Base-by-base conservation (phyloP, 2,888 invertebrate genomes). In the Netelia virgata region DNA sequence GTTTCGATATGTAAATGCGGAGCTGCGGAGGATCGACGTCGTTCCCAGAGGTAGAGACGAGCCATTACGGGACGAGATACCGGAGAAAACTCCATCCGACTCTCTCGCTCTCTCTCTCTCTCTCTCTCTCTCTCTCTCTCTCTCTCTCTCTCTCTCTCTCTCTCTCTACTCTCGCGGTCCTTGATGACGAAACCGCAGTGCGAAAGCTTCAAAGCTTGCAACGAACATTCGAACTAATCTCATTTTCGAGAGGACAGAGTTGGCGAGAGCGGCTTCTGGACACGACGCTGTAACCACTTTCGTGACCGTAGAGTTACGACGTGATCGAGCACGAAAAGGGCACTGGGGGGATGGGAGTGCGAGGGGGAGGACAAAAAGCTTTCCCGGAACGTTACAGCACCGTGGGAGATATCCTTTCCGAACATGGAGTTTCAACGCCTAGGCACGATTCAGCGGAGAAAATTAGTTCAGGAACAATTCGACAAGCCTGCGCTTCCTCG, bases 191-290 rank as follows among this genome's bases (percentile, higher is more conserved):
- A 11, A 72, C 61, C 70, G n/a, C 68, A 77, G 28, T 2, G 66
- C 53, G 53, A 66, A 68, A 5, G 47, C 36, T 69, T 69, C 53
- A 47, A 73, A 81, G 82, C 73, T 88, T 88, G 88, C 87, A 89
- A 88, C 87, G 82, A 88, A 84, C 87, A 85, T 85, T 81, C 86
- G 76, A 91, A 91, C 91, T 91, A 91, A 91, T 91, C 91, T 91
- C 90, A 90, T 91, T 91, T 87, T 85, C 82, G 57, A 76, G 80
- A 66, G 36, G 81, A 57, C 50, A 68, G 18, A 57, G 10, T 50
- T 10, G 73, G 1, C 8, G 28, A 28, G 70, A 77, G 78, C 73
- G 82, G 85, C 75, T 86, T 88, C 88, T 88, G 88, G 86, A 86
- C 86, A 81, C 80, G 90, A 90, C 88, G 88, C 85, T 88, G 88